Conservation (phyloP, 2,113 vertebrate genomes). For the Chionomys nivalis region DNA sequence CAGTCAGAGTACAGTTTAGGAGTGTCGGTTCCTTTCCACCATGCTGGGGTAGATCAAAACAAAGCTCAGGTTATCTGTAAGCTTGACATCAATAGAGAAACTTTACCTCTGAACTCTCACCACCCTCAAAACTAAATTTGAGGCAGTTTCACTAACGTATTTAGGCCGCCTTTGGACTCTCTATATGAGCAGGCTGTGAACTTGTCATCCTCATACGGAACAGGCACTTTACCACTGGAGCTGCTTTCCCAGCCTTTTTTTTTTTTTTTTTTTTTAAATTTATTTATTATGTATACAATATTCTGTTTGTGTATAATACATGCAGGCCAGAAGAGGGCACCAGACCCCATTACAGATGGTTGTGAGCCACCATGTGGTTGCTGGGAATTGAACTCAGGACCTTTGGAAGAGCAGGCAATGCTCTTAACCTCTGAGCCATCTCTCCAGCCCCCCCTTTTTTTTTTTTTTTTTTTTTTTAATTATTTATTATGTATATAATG, state of each 20-base stretch:
- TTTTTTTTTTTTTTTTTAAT: too few species aligned
- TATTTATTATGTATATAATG: too few species aligned
- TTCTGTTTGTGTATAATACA: too few species aligned
- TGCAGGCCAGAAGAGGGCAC: too few species aligned
- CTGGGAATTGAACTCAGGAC: too few species aligned
- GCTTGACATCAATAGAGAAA: neutral
- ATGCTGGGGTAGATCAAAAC: neutral
- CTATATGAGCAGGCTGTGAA: neutral
- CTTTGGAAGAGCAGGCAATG: too few species aligned
- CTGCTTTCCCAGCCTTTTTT: neutral
- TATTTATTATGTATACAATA: too few species aligned
- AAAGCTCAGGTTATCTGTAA: neutral
- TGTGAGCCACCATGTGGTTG: too few species aligned
- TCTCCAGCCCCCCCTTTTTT: too few species aligned
- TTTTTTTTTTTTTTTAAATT: too few species aligned
- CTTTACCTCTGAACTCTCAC: neutral
- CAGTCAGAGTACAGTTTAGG: neutral
- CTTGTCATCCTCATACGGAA: neutral
- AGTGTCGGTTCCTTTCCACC: neutral
- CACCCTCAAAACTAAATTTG: neutral
- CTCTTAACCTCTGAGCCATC: too few species aligned
- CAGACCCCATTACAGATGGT: too few species aligned
- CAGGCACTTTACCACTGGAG: neutral
- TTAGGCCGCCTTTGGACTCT: neutral
- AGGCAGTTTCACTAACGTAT: neutral